Evolutionary conservation across 2,113 vertebrate species (phyloP).

Genomic region (Chunga burmeisteri): DNA sequence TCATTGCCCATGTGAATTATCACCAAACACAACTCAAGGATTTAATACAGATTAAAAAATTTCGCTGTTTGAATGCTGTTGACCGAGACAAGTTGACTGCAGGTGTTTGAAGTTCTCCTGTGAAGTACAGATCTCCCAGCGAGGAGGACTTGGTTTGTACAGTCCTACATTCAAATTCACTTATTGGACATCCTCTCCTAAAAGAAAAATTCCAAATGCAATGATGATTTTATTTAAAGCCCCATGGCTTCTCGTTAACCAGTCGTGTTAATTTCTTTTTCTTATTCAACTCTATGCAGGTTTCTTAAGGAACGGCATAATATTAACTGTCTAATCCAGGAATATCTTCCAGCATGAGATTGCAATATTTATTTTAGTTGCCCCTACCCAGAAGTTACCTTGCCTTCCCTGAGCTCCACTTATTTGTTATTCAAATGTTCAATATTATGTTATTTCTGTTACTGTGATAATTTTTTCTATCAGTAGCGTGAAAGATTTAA

Average conservation of each 20-base stretch:
- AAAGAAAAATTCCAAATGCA: background rate
- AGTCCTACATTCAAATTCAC: background rate
- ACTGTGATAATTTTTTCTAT: background rate
- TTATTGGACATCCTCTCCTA: background rate
- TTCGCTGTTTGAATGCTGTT: background rate
- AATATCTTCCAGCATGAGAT: background rate
- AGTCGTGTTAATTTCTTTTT: background rate
- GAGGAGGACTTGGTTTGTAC: background rate
- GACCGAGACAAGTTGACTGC: background rate
- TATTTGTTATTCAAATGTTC: background rate
- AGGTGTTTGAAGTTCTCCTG: background rate
- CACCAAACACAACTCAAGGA: background rate
- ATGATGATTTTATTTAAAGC: background rate
- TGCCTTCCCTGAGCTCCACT: background rate
- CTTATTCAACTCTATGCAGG: background rate
- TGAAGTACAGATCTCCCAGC: background rate
- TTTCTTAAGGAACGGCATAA: background rate
- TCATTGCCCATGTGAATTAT: background rate
- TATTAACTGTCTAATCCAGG: background rate
- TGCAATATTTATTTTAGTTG: background rate
- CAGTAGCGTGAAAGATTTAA: background rate
- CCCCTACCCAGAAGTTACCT: background rate
- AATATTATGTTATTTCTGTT: background rate
- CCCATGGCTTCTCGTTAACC: background rate
- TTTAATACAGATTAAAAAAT: background rate